Base-by-base conservation (phyloP, 2,888 invertebrate species). In the Perithous albicinctus region DNA sequence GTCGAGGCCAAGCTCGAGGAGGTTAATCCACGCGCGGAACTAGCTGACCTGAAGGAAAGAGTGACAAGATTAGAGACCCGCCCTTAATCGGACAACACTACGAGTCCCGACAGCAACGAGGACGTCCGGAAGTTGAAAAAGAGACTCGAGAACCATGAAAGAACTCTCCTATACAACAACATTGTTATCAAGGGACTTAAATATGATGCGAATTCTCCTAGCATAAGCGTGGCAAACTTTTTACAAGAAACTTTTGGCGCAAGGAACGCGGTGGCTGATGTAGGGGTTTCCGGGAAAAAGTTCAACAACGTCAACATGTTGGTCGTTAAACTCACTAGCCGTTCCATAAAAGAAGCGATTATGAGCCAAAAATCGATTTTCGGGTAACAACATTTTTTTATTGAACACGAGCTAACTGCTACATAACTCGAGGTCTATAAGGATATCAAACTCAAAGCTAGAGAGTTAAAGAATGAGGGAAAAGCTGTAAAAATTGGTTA, bases 341-440 rank as follows among this genome's bases (percentile, higher is more conserved):
- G 46, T 7, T 6, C 29, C 7, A 15, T 32, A 20, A 77, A 77
- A 15, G 41, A 77, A 15, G n/a, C 20, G 3, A 70, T 59, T 2
- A 69, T 77, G 70, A 56, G 32, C n/a, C 20, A 54, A 8, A 77
- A 77, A 29, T 23, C 23, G n/a, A 38, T 56, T 18, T 59, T 76
- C 5, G 66, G 54, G 10, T 20, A 26, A 0, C 20, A 15, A n/a
- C 2, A n/a, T 18, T 18, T 46, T 18, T 46, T 15, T 18, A 46
- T 46, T 6, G 51, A 76, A 0, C 51, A 46, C 15, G 76, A 76
- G 8, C 29, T 67, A 26, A 51, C 76, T 1, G 7, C 32, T 2
- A 15, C 23, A 2, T 54, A 76, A 18, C 15, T 10, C 12, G 66
- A 48, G 5, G 20, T 51, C 12, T 41, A 76, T 26, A 66, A 43